phyloP scores from a whole-genome alignment of 2,113 vertebrate species.

The Colius striatus region DNA sequence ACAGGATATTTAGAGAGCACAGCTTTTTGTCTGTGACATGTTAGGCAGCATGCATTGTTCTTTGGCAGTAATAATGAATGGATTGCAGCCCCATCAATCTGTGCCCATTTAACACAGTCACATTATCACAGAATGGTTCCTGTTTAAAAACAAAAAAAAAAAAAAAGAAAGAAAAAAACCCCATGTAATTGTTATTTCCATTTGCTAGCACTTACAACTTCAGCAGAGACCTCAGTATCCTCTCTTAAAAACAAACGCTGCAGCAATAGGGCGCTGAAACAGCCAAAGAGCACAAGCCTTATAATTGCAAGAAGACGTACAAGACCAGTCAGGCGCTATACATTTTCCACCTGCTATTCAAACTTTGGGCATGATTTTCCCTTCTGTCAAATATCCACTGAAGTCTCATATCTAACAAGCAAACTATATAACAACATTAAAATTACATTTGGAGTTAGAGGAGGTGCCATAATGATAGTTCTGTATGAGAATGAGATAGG shows the following conservation, averaged over 20 bases:
- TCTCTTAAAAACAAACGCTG: neutral
- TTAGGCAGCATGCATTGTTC: neutral
- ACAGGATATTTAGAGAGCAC: neutral
- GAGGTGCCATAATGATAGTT: neutral
- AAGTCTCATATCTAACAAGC: neutral
- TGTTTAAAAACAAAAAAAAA: neutral
- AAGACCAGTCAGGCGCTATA: neutral
- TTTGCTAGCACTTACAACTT: neutral
- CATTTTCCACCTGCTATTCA: neutral
- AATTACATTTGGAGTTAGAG: neutral
- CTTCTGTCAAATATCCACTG: neutral
- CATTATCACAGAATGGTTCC: neutral
- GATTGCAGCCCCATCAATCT: neutral
- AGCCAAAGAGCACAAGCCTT: neutral
- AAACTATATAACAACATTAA: neutral
- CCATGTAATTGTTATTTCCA: neutral
- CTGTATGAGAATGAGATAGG: neutral
- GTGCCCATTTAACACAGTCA: neutral
- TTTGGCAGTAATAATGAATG: neutral
- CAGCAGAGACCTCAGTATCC: neutral
- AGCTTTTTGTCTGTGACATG: neutral
- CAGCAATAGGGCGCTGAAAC: neutral
- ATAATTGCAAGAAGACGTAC: neutral
- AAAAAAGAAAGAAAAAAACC: neutral
- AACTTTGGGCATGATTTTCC: neutral